Base-by-base conservation (phyloP, 2,888 invertebrate species). In the Copidosoma aretas region DNA sequence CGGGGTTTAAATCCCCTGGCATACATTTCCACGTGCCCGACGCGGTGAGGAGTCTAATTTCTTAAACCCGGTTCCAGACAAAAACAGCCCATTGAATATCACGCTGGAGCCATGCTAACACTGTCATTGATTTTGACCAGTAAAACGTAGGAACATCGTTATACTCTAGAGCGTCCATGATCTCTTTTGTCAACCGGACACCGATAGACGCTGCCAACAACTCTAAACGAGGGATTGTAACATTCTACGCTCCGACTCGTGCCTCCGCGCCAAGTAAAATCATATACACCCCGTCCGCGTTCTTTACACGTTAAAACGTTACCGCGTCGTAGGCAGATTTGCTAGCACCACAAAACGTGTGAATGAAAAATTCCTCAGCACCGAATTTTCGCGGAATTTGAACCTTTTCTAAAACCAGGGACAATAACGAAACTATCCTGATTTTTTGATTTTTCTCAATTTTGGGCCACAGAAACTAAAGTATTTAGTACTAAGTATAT, bases 1-100 rank as follows among this genome's bases (percentile, higher is more conserved):
- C 80, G 2, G 79, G 78, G 67, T 80, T 81, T 10, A 70, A 2
- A 12, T 39, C 39, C 12, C 80, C 80, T 14, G 80, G 78, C 12
- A 80, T 72, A 71, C 76, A 74, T 12, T 68, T 57, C 80, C 80
- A 80, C 1, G 54, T 41, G 3, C 73, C 60, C 22, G n/a, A 54
- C 54, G 5, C 54, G 54, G 22, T 82, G 19, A 10, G 5, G 15
- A 12, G 22, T 24, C 22, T 22, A 54, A n/a, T 10, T 12, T 8
- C 14, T 22, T 8, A 54, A 22, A 54, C 5, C 41, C 77, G 61
- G 68, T 80, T 80, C 25, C 58, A 39, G 0, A 77, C 76, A 69
- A 78, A 79, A 8, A 71, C 70, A 12, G 52, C 68, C 76, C 75
- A 78, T 24, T 70, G 64, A 49, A 73, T 76, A 32, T 65, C 25